These are phyloP conservation scores for Alviniconcha marisindica DNA, from an alignment of 1,140 invertebrate genomes.

Conservation along the genomic window DNA sequence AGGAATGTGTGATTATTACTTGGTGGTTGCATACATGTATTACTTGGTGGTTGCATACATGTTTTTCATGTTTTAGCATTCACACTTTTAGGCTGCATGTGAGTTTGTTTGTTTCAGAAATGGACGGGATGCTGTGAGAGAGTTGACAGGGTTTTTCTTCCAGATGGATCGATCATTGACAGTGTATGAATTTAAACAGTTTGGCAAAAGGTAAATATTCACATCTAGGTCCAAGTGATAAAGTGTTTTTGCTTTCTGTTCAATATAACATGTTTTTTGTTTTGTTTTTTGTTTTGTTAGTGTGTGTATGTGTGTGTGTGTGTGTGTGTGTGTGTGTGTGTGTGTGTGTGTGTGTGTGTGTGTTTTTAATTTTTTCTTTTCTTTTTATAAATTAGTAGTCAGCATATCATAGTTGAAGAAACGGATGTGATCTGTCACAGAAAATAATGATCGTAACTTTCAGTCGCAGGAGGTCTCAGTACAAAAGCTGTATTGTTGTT, in stretches of 20 bases:
- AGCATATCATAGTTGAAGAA: too few relatives aligned
- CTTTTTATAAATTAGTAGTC: too few relatives aligned
- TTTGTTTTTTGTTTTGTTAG: background rate
- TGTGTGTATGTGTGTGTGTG: background rate
- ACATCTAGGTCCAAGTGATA: background rate
- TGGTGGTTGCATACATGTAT: background rate
- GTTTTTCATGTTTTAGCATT: constrained; percentile 16
- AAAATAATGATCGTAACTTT: too few relatives aligned
- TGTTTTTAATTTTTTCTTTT: background rate
- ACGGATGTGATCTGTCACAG: too few relatives aligned
- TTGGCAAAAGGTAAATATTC: constrained; percentile 71
- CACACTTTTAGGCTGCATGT: too few relatives aligned
- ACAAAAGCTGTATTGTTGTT: too few relatives aligned
- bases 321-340: background rate
- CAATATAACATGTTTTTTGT: background rate
- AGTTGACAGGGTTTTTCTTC: constrained; percentile 74
- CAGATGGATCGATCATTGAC: constrained; percentile 70
- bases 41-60: background rate
- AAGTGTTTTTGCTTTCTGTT: background rate
- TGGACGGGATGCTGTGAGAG: constrained; percentile 72
- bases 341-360: too few relatives aligned
- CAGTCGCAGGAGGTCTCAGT: too few relatives aligned
- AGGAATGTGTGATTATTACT: background rate
- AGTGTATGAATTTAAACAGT: constrained; percentile 74
- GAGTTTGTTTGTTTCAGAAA: constrained; percentile 65